Base-by-base conservation (phyloP, 2,797 vertebrate genomes). In the Martes flavigula region DNA sequence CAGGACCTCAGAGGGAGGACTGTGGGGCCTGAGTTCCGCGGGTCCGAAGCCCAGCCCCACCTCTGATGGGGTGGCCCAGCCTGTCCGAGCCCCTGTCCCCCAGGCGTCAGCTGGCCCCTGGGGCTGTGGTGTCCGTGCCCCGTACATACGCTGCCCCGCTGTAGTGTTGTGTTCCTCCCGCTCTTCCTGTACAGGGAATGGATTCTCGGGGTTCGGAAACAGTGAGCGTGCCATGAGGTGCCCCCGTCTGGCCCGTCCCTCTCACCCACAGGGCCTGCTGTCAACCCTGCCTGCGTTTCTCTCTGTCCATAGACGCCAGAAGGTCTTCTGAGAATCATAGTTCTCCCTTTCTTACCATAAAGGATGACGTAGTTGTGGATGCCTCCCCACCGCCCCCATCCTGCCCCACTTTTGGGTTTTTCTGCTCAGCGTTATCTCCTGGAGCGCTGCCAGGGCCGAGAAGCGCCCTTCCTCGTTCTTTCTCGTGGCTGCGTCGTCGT, bases 181-280 rank as follows among this genome's bases (percentile, higher is more conserved):
- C 15, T 38, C 2, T 86, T 30, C 32, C 58, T 73, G 10, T 12
- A 12, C 23, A 1, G 30, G 32, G 58, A 38, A 6, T 48, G 3
- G 3, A 56, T 27, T 62, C 79, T 5, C 1, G 51, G 38, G 17
- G 12, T 30, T 75, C 9, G 3, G 30, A 73, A 75, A 78, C 35
- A 20, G 7, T 25, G 4, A 78, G 12, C 4, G 0, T 12, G 40
- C 32, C 2, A 15, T 48, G 46, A 30, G 20, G 25, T 0, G 0
- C 12, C 54, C 7, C 2, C 5, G 0, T 27, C 56, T 35, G 18
- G 21, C 15, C 56, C 14, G 3, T 27, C 35, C 38, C 20, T 66
- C 10, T 7, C 10, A 13, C 48, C 7, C 3, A 0, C 4, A 3
- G 32, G 40, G 17, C 32, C 18, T 30, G 7, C 43, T 17, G 4